A percentile compares a stretch with the other conserved stretches of the same genome.
phyloP scores from a whole-genome alignment of 1,140 invertebrate species.

The Dendroctonus valens region DNA sequence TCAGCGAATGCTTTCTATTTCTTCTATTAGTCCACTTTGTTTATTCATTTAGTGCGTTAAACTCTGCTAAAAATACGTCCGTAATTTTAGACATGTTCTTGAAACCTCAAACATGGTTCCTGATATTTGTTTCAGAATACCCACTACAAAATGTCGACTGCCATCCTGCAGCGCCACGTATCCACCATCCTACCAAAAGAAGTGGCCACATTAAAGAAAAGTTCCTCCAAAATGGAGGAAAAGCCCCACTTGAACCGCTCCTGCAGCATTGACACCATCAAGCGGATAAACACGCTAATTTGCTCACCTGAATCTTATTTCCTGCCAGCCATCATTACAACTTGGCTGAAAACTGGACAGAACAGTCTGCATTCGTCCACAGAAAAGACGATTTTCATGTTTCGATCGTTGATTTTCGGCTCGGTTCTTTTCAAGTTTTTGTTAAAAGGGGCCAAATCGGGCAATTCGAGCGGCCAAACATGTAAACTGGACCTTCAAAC shows the following conservation, averaged over 20 bases:
- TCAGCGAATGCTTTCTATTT: too few species aligned
- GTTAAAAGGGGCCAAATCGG: slow-evolving; percentile 14
- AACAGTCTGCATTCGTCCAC: slow-evolving; percentile 35
- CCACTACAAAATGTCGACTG: slow-evolving; percentile 23
- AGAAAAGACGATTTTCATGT: slow-evolving; percentile 40
- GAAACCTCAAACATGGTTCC: background rate
- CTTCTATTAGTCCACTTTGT: too few species aligned
- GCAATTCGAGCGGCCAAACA: background rate
- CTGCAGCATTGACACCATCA: slow-evolving; percentile 44
- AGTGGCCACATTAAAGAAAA: slow-evolving; percentile 22
- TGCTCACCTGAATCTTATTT: slow-evolving; percentile 45
- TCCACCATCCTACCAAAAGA: slow-evolving; percentile 20
- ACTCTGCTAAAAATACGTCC: slow-evolving; percentile 2
- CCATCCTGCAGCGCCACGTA: slow-evolving; percentile 18
- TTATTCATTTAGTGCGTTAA: background rate
- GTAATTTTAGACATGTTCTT: background rate
- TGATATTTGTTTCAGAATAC: background rate
- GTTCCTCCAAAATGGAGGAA: slow-evolving; percentile 22
- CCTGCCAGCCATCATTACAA: slow-evolving; percentile 42
- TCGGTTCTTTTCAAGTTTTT: slow-evolving; percentile 30
- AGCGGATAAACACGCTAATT: slow-evolving; percentile 45
- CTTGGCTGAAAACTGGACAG: slow-evolving; percentile 42
- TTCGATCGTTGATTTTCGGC: slow-evolving; percentile 37
- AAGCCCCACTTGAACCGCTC: slow-evolving; percentile 35
- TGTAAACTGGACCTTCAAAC: slow-evolving; percentile 17